phyloP scores from a whole-genome alignment of 2,797 vertebrate species.

The Valencia hispanica region DNA sequence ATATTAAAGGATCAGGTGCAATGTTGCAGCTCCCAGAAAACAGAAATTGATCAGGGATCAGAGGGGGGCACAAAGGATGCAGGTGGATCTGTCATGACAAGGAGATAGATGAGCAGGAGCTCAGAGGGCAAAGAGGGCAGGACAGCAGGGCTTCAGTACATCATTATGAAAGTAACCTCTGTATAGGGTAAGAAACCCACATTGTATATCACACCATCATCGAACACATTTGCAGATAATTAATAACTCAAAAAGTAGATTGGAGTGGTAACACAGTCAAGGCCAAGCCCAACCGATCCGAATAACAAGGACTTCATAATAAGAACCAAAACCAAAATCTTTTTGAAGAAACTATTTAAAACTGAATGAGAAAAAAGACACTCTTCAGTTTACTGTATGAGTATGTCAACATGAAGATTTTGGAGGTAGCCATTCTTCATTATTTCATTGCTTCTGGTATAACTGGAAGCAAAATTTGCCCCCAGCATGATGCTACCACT shows the following conservation, averaged over 20 bases:
- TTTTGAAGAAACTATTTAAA: neutral
- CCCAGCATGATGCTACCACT: neutral
- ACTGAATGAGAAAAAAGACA: neutral
- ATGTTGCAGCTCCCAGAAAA: slow-evolving; percentile 43
- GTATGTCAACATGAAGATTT: too few species aligned
- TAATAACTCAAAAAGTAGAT: slow-evolving; percentile 30
- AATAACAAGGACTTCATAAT: neutral
- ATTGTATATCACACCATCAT: slow-evolving; percentile 17
- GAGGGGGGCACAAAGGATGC: slow-evolving; percentile 70
- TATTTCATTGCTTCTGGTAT: too few species aligned
- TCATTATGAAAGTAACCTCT: slow-evolving; percentile 35
- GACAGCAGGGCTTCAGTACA: slow-evolving; percentile 51
- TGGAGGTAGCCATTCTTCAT: neutral
- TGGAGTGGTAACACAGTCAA: neutral
- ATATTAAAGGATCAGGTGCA: neutral
- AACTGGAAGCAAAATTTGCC: neutral
- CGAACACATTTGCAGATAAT: slow-evolving; percentile 31
- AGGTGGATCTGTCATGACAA: slow-evolving; percentile 82
- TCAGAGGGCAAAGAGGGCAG: slow-evolving; percentile 34
- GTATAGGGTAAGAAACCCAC: slow-evolving; percentile 28
- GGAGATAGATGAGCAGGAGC: slow-evolving; percentile 48
- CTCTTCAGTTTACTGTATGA: too few species aligned
- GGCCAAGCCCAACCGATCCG: neutral
- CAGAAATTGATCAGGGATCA: slow-evolving; percentile 21
- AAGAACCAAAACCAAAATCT: neutral